These are phyloP conservation scores for Penaeus chinensis DNA, from an alignment of 1,140 invertebrate species.

Conservation along the genomic window DNA sequence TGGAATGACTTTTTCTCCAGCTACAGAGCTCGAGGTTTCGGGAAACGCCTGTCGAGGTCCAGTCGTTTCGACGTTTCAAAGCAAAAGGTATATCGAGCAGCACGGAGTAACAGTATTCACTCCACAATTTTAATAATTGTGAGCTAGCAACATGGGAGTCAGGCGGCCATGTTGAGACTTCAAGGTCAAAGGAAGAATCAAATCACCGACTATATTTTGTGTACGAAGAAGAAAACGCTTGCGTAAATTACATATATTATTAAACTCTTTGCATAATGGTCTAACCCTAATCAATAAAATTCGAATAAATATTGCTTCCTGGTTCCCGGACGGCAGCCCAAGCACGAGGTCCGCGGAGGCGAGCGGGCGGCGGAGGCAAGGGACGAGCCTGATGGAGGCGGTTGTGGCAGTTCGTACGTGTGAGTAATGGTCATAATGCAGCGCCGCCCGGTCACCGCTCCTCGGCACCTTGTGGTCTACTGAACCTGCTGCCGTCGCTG, in stretches of 20 bases:
- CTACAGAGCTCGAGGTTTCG: no score
- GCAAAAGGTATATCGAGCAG: no score
- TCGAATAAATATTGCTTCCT: no score
- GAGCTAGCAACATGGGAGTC: slow-evolving; percentile 35
- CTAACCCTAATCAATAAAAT: no score
- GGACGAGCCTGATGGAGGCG: not conserved
- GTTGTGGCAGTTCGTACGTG: slow-evolving; percentile 36
- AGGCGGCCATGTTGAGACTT: slow-evolving; percentile 48
- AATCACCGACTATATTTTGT: slow-evolving; percentile 58
- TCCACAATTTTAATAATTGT: slow-evolving; percentile 5
- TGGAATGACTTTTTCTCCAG: not conserved
- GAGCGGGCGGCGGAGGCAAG: not conserved
- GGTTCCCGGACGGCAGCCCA: not conserved
- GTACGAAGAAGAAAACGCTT: slow-evolving; percentile 34
- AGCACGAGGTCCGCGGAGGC: not conserved
- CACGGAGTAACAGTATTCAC: not conserved
- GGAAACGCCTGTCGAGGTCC: not conserved
- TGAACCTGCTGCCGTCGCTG: slow-evolving; percentile 23
- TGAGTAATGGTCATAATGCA: slow-evolving; percentile 54
- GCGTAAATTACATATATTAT: no score
- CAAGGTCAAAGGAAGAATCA: slow-evolving; percentile 60
- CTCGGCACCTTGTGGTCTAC: slow-evolving; percentile 35
- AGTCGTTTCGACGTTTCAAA: not conserved
- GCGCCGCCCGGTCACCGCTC: slow-evolving; percentile 26
- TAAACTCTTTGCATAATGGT: no score